Evolutionary conservation across 2,797 vertebrate genomes (phyloP), one percentile per base, ranked within the genome.

Genomic region (Onychomys leucogaster): DNA sequence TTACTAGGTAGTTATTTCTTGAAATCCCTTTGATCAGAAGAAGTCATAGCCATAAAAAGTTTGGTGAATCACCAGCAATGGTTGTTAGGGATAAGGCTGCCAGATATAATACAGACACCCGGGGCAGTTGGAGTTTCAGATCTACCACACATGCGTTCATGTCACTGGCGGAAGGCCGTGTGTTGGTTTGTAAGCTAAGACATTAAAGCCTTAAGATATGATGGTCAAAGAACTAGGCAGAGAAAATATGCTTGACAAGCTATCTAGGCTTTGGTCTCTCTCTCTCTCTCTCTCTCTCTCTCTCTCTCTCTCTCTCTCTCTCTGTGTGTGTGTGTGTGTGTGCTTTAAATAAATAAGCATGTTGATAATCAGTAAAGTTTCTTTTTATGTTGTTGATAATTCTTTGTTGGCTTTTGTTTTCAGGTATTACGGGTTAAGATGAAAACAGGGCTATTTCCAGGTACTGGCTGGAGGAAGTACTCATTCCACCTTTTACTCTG

Each of bases 1-100:
- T 95, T 41, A 82, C 29, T 75, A 87, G 37, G 32, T 43, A 73
- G 82, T 94, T 84, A 95, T 8, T 95, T 84, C n/a, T 91, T 96
- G 76, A 80, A 82, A 84, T 76, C 41, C 19, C 76, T 96, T 93
- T 91, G 87, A 81, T 91, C 59, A 93, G 93, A 97, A 94, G 67
- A 94, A 95, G 84, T 17, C 32, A 43, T 52, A 49, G 21, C 27
- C 84, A 55, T 81, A 59, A 73, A 76, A 59, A 63, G 2, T 75
- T 87, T 59, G 34, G 25, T 90, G 91, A 91, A 49, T 89, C 34
- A 29, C 41, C 92, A 83, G 46, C 67, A 78, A 37, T 8, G 13
- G 17, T n/a, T 9, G 81, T 32, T 80, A 67, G 29, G 61, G 77
- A 75, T 84, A 85, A 88, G 92, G 91, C 10, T 82, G 85, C 41